These are phyloP conservation scores for Hemitrygon akajei DNA, from an alignment of 2,797 vertebrate genomes.

Conservation along the genomic window DNA sequence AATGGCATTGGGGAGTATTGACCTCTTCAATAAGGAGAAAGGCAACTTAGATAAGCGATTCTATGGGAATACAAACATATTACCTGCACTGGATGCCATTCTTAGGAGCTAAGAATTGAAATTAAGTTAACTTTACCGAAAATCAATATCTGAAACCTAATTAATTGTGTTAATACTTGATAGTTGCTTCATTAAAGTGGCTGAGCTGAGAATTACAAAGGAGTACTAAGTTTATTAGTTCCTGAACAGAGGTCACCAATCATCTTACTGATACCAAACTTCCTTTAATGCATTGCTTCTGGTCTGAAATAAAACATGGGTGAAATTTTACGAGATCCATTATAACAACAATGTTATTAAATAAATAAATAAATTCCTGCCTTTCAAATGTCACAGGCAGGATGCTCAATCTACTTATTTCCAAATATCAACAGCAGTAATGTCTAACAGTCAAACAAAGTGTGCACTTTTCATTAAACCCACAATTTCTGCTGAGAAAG, in stretches of 20 bases:
- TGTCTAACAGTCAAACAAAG: not conserved
- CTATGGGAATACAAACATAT: not conserved
- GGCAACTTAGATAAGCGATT: not conserved
- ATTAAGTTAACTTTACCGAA: too few relatives aligned
- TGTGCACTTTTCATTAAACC: not conserved
- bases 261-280: not conserved
- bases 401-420: not conserved
- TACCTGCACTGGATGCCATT: not conserved
- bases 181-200: not conserved
- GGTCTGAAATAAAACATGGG: not conserved
- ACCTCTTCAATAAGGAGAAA: too few relatives aligned
- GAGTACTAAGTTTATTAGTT: not conserved
- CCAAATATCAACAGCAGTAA: not conserved
- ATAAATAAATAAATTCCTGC: not conserved
- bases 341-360: not conserved
- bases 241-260: not conserved
- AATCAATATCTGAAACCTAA: not conserved
- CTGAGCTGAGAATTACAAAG: not conserved
- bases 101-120: not conserved
- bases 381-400: not conserved
- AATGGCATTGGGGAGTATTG: too few relatives aligned
- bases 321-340: not conserved
- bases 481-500: not conserved
- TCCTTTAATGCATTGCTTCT: not conserved
- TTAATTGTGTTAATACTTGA: not conserved